These are phyloP conservation scores for Phymanthus crucifer DNA, from an alignment of 92 coral and sea anemone species.

Conservation along the genomic window DNA sequence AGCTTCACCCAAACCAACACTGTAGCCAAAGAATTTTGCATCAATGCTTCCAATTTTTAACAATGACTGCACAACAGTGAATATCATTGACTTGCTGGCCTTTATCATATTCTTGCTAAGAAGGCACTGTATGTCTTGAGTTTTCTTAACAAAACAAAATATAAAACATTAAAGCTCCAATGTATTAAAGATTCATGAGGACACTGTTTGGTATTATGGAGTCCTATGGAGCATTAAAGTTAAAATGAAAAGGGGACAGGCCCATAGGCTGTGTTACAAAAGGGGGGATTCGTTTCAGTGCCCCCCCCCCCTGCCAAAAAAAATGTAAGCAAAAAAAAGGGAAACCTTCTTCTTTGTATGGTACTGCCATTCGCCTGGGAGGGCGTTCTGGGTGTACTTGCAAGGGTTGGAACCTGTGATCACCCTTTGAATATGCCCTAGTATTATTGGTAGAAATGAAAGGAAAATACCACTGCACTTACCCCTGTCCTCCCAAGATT, in stretches of 20 bases:
- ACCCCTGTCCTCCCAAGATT: neutral
- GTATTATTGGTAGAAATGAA: neutral
- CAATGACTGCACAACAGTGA: neutral
- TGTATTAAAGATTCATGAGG: neutral
- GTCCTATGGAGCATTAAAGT: too few relatives aligned
- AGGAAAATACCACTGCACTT: neutral
- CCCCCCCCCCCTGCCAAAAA: too few relatives aligned
- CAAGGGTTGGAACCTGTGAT: too few relatives aligned
- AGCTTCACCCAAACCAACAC: constrained; percentile 15
- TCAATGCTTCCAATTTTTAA: constrained; percentile 7
- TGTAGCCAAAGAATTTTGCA: neutral
- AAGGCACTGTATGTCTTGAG: constrained; percentile 15
- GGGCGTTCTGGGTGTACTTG: too few relatives aligned
- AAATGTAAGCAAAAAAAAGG: too few relatives aligned
- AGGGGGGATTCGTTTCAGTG: too few relatives aligned
- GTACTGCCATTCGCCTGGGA: too few relatives aligned
- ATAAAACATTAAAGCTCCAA: neutral
- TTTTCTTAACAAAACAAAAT: neutral
- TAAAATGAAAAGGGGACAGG: too few relatives aligned
- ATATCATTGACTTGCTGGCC: constrained; percentile 18
- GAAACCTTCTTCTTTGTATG: too few relatives aligned
- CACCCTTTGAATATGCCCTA: too few relatives aligned
- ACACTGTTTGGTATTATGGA: neutral
- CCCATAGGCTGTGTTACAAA: too few relatives aligned
- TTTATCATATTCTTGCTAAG: constrained; percentile 34